Evolutionary conservation across 2,113 vertebrate species (phyloP).

Genomic region (Talpa occidentalis): DNA sequence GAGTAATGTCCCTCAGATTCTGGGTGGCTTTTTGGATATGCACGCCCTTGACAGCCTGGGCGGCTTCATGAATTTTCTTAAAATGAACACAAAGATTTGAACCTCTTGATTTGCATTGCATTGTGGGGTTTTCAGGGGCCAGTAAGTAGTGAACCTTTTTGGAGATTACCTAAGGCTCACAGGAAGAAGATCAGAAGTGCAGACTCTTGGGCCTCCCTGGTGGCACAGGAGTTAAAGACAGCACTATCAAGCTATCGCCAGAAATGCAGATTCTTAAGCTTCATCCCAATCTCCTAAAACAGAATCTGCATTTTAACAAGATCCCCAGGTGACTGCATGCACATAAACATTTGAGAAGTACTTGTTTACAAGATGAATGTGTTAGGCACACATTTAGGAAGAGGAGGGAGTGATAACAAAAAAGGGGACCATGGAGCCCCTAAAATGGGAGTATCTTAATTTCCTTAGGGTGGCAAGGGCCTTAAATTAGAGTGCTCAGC

Average conservation of each 20-base stretch:
- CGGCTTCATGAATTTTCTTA: too few species aligned
- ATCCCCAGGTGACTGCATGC: not conserved
- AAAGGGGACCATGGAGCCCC: not conserved
- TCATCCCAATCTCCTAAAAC: not conserved
- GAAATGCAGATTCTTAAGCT: not conserved
- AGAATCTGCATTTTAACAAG: slow-evolving; percentile 33
- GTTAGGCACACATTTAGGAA: not conserved
- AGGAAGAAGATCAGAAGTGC: not conserved
- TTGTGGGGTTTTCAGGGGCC: too few species aligned
- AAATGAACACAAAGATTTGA: too few species aligned
- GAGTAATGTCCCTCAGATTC: too few species aligned
- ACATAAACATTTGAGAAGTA: not conserved
- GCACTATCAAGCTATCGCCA: too few species aligned
- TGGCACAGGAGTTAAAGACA: too few species aligned
- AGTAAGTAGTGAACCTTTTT: too few species aligned
- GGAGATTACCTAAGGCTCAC: too few species aligned
- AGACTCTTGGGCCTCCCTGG: not conserved
- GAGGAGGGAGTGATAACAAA: not conserved
- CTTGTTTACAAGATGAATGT: slow-evolving; percentile 33
- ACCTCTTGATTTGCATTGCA: too few species aligned
- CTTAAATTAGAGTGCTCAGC: not conserved
- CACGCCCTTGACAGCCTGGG: too few species aligned
- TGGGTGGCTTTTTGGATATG: too few species aligned
- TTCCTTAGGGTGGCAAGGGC: not conserved
- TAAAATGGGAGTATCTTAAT: not conserved